A percentile compares a stretch with the other conserved stretches of the same genome.
phyloP scores from a whole-genome alignment of 2,113 vertebrate species.

The Cyanoliseus patagonus region DNA sequence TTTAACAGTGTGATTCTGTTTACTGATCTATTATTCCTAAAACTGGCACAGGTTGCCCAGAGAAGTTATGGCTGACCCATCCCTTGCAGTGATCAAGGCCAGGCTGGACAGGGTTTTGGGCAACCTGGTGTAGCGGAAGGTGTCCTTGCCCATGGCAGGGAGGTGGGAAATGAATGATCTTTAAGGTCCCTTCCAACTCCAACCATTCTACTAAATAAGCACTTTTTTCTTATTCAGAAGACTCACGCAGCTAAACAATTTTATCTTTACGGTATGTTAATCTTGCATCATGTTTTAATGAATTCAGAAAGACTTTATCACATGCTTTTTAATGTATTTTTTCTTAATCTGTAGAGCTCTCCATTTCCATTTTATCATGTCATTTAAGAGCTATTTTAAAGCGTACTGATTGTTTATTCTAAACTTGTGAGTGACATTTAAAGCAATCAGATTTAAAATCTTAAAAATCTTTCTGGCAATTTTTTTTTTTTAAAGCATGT shows the following conservation, averaged over 20 bases:
- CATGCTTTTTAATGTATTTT: background rate
- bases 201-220: background rate
- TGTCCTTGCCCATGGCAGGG: background rate
- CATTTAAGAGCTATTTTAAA: background rate
- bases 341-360: background rate
- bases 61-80: background rate
- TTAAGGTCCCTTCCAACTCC: background rate
- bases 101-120: background rate
- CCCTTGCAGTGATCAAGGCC: background rate
- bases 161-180: background rate
- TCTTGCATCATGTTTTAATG: background rate
- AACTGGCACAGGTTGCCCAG: background rate
- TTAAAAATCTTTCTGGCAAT: background rate
- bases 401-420: background rate
- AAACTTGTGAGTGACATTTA: background rate
- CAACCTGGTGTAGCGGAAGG: background rate
- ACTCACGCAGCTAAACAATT: background rate
- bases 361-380: background rate
- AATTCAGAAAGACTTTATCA: background rate
- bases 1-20: background rate
- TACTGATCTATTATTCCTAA: background rate
- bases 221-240: background rate
- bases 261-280: background rate
- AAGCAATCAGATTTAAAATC: background rate
- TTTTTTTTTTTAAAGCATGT: background rate